Evolutionary conservation across 1,140 invertebrate genomes (phyloP), one percentile per base, ranked within the genome.

Genomic region (Chironomus tepperi): DNA sequence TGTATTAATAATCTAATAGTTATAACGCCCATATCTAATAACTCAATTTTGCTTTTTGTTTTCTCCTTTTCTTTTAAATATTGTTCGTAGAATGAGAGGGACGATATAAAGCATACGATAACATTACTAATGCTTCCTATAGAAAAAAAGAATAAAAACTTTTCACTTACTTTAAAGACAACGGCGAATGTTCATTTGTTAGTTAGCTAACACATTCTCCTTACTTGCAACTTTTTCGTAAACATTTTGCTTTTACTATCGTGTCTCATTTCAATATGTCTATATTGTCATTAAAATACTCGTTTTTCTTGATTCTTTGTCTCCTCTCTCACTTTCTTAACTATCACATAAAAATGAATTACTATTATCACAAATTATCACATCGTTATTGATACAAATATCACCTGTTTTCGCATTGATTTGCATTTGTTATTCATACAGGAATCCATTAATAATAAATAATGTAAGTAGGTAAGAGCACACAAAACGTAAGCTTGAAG

Each of bases 321-420:
- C 65, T 70, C 65, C 18, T 70, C 65, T 70, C 64, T 67, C 64
- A 18, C 1, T 67, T n/a, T 16, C 3, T 67, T 19, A 1, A 19
- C 16, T 16, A 19, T 21, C 19, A 70, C n/a, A 57, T 57, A 57
- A 57, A 57, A 57, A n/a, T 57, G 47, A 57, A 57, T 57, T 57
- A 57, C 47, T 57, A 57, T 57, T 57, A 57, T 57, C 47, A 57
- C 47, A 57, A 57, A 57, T 57, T 57, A 57, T 15, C 47, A 57
- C 47, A 57, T 57, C 47, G 47, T 57, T 57, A 57, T 57, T 57
- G 47, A 57, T 57, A 57, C 47, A n/a, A 57, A 57, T 57, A 57
- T 57, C 47, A 57, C 3, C 12, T 57, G 47, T 57, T 12, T 57
- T 8, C n/a, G 47, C 5, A 57, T 3, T 57, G 7, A 57, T 57